These are phyloP conservation scores for Psophia crepitans DNA, from an alignment of 2,113 vertebrate genomes.

Conservation along the genomic window DNA sequence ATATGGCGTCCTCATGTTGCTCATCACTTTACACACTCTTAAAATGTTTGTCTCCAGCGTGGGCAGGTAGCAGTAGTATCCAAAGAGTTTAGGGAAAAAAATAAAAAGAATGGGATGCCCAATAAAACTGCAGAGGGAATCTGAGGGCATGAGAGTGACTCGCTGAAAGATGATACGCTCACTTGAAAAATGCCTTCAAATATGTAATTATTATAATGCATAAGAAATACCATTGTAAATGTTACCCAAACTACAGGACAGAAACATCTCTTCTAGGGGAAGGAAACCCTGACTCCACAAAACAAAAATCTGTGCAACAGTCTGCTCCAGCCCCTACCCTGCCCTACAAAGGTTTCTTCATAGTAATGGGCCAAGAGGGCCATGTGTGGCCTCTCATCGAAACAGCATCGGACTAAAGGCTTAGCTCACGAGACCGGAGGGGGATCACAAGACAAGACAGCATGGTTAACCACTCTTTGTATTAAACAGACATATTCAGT, in stretches of 20 bases:
- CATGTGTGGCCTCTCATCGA: neutral
- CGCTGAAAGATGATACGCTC: neutral
- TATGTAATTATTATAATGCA: neutral
- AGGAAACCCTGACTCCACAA: neutral
- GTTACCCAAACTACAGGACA: neutral
- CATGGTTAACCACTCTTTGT: neutral
- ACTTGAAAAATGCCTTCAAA: neutral
- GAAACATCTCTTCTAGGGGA: neutral
- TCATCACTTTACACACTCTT: neutral
- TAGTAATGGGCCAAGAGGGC: neutral
- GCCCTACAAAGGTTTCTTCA: neutral
- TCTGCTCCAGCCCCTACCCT: neutral
- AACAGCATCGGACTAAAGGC: neutral
- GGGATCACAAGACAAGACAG: neutral
- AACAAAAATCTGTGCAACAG: neutral
- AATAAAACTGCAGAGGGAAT: neutral
- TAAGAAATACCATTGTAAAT: neutral
- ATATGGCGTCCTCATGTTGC: neutral
- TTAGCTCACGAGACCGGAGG: neutral
- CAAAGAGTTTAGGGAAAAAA: neutral
- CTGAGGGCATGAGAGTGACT: neutral
- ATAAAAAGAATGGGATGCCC: neutral
- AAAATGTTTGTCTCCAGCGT: neutral
- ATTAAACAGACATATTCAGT: neutral
- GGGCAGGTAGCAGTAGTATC: neutral